phyloP scores from a whole-genome alignment of 1,140 invertebrate genomes.

The Pseudomyrmex pallidus region DNA sequence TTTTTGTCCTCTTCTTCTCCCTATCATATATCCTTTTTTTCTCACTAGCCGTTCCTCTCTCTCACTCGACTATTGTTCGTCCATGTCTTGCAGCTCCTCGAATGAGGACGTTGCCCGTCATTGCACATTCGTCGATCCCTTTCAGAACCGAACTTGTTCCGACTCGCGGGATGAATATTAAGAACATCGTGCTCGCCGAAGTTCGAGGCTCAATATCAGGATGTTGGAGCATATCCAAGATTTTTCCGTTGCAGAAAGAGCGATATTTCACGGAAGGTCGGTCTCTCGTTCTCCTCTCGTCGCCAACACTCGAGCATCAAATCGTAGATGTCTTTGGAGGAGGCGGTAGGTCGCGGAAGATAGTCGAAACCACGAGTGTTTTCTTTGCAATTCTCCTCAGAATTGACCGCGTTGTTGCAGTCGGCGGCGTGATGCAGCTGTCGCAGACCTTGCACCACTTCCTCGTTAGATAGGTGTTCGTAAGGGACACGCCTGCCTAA shows the following conservation, averaged over 20 bases:
- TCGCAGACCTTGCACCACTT: slow-evolving; percentile 90
- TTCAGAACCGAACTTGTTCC: slow-evolving; percentile 8
- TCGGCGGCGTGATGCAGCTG: slow-evolving; percentile 86
- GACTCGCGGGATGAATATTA: slow-evolving; percentile 28
- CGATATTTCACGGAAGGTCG: slow-evolving; percentile 94
- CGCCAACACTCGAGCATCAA: slow-evolving; percentile 97
- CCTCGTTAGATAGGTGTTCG: slow-evolving; percentile 89
- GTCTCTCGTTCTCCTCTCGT: slow-evolving; percentile 90
- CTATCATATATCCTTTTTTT: background rate
- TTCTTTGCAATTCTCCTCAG: slow-evolving; percentile 54
- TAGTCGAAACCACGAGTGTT: slow-evolving; percentile 85
- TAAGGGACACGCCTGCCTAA: slow-evolving; percentile 89
- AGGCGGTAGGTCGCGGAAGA: slow-evolving; percentile 89
- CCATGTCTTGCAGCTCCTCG: slow-evolving; percentile 50
- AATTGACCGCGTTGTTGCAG: slow-evolving; percentile 57
- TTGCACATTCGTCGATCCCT: slow-evolving; percentile 26
- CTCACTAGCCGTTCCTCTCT: background rate
- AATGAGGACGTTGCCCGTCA: slow-evolving; percentile 57
- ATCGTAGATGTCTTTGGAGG: slow-evolving; percentile 94
- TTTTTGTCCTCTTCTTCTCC: background rate
- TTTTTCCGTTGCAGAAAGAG: slow-evolving; percentile 95
- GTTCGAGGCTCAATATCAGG: slow-evolving; percentile 82
- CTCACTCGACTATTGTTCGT: slow-evolving; percentile 1
- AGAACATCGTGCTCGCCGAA: slow-evolving; percentile 25
- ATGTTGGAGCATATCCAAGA: slow-evolving; percentile 89